These are phyloP conservation scores for Ectemnius cavifrons DNA, from an alignment of 2,888 invertebrate species.

Conservation along the genomic window DNA sequence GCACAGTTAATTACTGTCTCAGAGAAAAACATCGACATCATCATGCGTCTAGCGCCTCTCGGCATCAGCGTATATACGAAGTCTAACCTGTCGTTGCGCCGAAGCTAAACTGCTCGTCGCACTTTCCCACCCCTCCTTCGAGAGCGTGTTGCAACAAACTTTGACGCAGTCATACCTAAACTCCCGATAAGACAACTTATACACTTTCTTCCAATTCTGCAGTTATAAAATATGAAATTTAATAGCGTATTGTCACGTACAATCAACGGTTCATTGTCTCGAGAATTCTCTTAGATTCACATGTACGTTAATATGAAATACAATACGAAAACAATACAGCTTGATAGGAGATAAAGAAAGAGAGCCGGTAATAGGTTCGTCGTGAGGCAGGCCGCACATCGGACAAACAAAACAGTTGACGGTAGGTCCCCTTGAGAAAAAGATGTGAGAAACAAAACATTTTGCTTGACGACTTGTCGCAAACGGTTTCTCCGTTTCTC, in stretches of 20 bases:
- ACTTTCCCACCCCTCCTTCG: background rate
- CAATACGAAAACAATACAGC: no score
- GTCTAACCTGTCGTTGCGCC: background rate
- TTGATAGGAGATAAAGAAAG: no score
- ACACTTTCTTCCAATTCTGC: background rate
- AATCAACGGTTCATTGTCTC: background rate
- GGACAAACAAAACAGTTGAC: no score
- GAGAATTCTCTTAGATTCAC: no score
- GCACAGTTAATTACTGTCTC: constrained; percentile 56
- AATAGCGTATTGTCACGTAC: background rate
- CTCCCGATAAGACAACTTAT: constrained; percentile 8
- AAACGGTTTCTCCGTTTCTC: constrained; percentile 48
- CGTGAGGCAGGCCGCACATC: constrained; percentile 39
- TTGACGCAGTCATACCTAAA: constrained; percentile 4
- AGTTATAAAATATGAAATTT: background rate
- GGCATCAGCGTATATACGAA: background rate
- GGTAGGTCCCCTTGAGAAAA: no score
- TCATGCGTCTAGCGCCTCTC: constrained; percentile 21
- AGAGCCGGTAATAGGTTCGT: constrained; percentile 61
- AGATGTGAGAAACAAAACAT: no score
- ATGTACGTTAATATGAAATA: no score
- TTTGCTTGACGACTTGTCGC: no score
- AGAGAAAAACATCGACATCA: constrained; percentile 51
- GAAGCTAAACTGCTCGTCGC: background rate
- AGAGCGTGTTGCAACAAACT: background rate